Conservation (phyloP, 2,113 vertebrate genomes). For the Nothocercus nigrocapillus region DNA sequence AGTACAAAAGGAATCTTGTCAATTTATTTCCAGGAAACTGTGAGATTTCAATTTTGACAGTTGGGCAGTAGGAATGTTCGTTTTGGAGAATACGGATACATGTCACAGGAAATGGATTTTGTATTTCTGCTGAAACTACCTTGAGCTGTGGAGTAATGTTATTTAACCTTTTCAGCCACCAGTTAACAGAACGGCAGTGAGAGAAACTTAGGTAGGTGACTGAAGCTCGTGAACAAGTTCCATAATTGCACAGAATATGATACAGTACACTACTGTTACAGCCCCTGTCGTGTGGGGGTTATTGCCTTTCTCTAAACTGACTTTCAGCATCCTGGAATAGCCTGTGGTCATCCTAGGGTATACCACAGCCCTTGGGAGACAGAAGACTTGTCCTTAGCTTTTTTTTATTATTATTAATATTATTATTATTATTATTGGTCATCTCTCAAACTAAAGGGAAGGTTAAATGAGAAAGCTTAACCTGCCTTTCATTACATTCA, state of each 20-base stretch:
- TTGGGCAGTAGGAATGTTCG: conserved; percentile 42
- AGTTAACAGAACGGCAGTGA: neutral
- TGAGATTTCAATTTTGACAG: neutral
- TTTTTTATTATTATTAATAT: neutral
- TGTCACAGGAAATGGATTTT: neutral
- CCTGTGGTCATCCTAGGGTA: neutral
- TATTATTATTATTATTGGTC: neutral
- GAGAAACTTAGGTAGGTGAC: accelerated
- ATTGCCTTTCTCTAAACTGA: conserved; percentile 9
- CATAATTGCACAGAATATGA: neutral
- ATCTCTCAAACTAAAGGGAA: conserved; percentile 4
- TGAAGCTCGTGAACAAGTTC: neutral
- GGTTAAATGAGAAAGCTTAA: neutral
- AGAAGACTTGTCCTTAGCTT: neutral
- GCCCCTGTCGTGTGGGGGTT: neutral
- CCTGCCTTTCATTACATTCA: neutral
- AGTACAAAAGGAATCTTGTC: neutral
- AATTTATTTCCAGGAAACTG: neutral
- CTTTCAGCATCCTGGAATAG: neutral
- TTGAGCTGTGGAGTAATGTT: neutral
- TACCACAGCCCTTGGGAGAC: neutral
- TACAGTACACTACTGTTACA: neutral
- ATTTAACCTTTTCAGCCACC: neutral
- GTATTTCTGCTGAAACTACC: conserved; percentile 7
- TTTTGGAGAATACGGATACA: neutral